Evolutionary conservation across 1,140 invertebrate genomes (phyloP), one percentile per base, ranked within the genome.

Genomic region (Papilio helenus): DNA sequence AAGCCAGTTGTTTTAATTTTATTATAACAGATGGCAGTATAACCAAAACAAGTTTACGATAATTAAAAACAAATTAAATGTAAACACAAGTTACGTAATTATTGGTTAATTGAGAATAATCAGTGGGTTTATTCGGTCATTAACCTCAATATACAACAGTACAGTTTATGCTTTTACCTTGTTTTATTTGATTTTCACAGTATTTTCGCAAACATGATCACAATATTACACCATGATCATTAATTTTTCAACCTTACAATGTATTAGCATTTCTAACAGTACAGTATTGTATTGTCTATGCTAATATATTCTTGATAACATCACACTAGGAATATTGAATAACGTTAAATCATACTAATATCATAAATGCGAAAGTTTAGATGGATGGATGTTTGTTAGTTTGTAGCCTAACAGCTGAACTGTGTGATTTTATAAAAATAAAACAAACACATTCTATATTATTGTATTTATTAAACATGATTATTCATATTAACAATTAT

Each of bases 401-500:
- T n/a, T n/a, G n/a, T n/a, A n/a, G n/a, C n/a, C n/a, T n/a, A n/a
- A n/a, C n/a, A n/a, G n/a, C n/a, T n/a, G n/a, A n/a, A n/a, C n/a
- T n/a, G n/a, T n/a, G 16, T n/a, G 18, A n/a, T n/a, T n/a, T 51
- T 16, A 61, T 16, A 29, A 29, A 29, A 65, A 65, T 29, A 65
- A 65, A 65, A 65, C 61, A 65, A 65, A 65, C 5, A 29, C 4
- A 61, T 65, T 65, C 26, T 12, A 26, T 29, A 65, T 29, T 16
- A 73, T 49, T 23, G 44, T 26, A 73, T 73, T 73, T 73, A 73
- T 73, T 73, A 44, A 73, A 26, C 72, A 46, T 73, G 12, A 12
- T 73, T 73, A 49, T 23, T 49, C 72, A 42, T 46, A 79, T 79
- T 79, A 55, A 79, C 61, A 76, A 72, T 46, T 72, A 79, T 83